These are phyloP conservation scores for Anarhynchus alexandrinus DNA, from an alignment of 2,113 vertebrate genomes.

Conservation along the genomic window DNA sequence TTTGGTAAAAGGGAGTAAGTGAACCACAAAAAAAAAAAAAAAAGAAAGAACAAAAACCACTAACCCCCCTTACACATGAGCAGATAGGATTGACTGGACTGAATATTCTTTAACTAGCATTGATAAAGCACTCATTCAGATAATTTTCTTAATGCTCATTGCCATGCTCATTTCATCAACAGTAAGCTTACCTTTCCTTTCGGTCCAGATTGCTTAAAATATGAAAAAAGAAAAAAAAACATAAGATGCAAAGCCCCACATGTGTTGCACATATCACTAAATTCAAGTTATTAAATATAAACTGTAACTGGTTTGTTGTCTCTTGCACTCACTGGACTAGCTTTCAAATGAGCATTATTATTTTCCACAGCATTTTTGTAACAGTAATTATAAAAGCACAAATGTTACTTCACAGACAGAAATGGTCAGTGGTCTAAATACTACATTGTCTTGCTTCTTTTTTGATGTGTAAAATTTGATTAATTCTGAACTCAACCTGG, in stretches of 20 bases:
- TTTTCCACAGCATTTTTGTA: not conserved
- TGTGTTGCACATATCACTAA: slow-evolving; percentile 22
- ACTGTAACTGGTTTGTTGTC: not conserved
- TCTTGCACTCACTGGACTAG: not conserved
- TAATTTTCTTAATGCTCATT: slow-evolving; percentile 15
- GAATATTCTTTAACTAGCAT: not conserved
- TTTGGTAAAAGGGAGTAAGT: not conserved
- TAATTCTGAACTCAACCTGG: not conserved
- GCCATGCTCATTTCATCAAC: slow-evolving; percentile 51
- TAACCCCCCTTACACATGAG: not conserved
- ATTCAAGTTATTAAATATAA: not conserved
- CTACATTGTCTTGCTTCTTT: not conserved
- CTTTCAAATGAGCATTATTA: not conserved
- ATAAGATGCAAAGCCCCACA: slow-evolving; percentile 64
- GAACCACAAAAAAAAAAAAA: not conserved
- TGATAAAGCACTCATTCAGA: not conserved
- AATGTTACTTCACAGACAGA: not conserved
- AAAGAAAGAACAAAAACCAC: not conserved
- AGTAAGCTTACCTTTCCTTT: slow-evolving; percentile 83
- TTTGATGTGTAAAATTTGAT: not conserved
- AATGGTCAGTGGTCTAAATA: not conserved
- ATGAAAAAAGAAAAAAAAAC: slow-evolving; percentile 64
- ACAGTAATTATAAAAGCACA: not conserved
- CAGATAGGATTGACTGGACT: not conserved
- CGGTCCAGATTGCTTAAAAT: slow-evolving; percentile 82